Percentiles rank a stretch among this genome's conserved stretches.
Conservation (phyloP, 92 coral and sea anemone genomes). For the Pocillopora grandis region DNA sequence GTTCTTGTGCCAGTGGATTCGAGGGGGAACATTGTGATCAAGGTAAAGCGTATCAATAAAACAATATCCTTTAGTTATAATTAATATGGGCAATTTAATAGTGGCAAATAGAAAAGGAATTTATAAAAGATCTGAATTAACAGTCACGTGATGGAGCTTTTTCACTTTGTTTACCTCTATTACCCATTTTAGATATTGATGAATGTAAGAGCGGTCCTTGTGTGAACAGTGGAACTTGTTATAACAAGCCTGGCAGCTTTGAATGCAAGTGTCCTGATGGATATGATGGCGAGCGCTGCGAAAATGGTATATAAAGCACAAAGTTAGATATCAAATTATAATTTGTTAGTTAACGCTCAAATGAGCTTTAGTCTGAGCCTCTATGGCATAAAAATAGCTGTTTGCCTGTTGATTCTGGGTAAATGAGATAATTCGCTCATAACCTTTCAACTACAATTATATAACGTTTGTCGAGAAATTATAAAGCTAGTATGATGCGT, state of each 20-base stretch:
- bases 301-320: slow-evolving; percentile 7
- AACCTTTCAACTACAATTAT: too few species aligned
- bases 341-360: too few species aligned
- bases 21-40: slow-evolving; percentile 13
- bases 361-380: too few species aligned
- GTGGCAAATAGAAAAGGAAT: too few species aligned
- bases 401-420: too few species aligned
- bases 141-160: not conserved
- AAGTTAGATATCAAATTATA: too few species aligned
- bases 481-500: too few species aligned
- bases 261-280: slow-evolving; percentile 20
- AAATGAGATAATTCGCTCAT: too few species aligned
- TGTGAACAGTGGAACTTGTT: slow-evolving; percentile 23
- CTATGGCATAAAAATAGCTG: not conserved
- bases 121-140: not conserved
- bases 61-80: too few species aligned
- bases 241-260: slow-evolving; percentile 27
- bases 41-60: not conserved
- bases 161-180: too few species aligned
- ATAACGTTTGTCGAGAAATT: too few species aligned
- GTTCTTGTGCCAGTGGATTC: slow-evolving; percentile 22
- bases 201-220: slow-evolving; percentile 30
- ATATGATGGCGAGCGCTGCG: slow-evolving; percentile 28
- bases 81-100: too few species aligned
- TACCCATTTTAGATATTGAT: slow-evolving; percentile 15